Evolutionary conservation across 2,113 vertebrate species (phyloP), one percentile per base, ranked within the genome.

Genomic region (Centropus bengalensis): DNA sequence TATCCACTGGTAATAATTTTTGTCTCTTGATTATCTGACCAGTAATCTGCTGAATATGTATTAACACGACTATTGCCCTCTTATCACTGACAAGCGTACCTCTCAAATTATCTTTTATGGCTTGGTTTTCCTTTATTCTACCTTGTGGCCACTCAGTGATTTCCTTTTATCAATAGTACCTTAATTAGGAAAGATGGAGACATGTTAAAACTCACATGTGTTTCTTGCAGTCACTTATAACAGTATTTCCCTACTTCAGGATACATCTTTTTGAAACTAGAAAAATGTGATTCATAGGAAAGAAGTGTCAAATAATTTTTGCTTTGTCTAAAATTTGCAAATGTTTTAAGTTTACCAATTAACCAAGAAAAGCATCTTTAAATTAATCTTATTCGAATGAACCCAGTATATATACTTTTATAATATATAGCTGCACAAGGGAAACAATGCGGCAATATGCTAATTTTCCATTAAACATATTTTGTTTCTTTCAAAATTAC

Each of bases 231-330:
- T 91, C 69, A 60, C 13, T 10, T 91, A 12, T 68, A 86, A 83
- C 64, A 91, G 56, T 90, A 89, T 91, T 96, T 91, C 60, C 60
- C 79, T 84, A 96, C 91, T 96, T 86, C 93, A 88, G 92, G 89
- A 90, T 82, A 94, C 71, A 58, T 71, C 24, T 95, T 94, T 95
- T 83, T 70, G n/a, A 94, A 90, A 74, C 13, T 70, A 55, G 87
- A 70, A 42, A 89, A 84, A 32, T 51, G 32, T 5, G 12, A 69
- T 91, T 95, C 82, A 86, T 81, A 86, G 45, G 73, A 86, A 91
- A 97, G 87, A 89, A 88, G 60, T 92, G 90, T 94, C 56, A 93
- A 70, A 91, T 91, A 89, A 84, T 91, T 86, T 93, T 90, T 84
- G 45, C 47, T 91, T 96, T 93, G 82, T 91, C 40, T 95, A 44